Conservation (phyloP, 2,797 vertebrate genomes). For the Distichodus sexfasciatus region DNA sequence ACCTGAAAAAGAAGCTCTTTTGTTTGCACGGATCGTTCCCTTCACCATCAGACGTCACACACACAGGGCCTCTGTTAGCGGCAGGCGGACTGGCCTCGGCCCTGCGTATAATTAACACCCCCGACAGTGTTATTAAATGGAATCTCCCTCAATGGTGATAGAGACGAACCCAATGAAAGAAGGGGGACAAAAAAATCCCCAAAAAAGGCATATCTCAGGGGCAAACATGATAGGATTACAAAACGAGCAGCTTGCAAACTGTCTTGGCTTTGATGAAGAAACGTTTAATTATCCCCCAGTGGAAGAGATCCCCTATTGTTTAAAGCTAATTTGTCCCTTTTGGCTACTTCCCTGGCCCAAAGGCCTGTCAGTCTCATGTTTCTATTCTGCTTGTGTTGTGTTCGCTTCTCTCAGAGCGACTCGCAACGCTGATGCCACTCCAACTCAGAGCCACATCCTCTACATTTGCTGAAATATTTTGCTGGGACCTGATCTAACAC, state of each 20-base stretch:
- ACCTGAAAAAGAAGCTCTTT: constrained; percentile 27
- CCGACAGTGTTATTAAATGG: constrained; percentile 79
- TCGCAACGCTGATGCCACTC: constrained; percentile 7
- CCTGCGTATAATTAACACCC: constrained; percentile 81
- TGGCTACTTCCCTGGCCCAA: constrained; percentile 80
- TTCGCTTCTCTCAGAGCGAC: constrained; percentile 35
- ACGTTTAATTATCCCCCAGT: constrained; percentile 88
- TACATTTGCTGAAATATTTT: constrained; percentile 13
- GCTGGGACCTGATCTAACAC: too few species aligned
- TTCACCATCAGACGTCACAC: constrained; percentile 45
- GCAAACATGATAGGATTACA: constrained; percentile 89
- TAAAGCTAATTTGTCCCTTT: constrained; percentile 89
- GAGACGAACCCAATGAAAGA: constrained; percentile 62
- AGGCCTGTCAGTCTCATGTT: constrained; percentile 77
- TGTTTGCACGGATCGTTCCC: constrained; percentile 36
- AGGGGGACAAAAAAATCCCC: constrained; percentile 66
- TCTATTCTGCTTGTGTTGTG: constrained; percentile 65
- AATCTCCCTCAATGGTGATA: constrained; percentile 72
- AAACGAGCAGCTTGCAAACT: constrained; percentile 92
- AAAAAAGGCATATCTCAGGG: constrained; percentile 76
- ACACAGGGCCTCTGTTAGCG: constrained; percentile 50
- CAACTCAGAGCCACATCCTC: constrained; percentile 18
- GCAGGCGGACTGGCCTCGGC: constrained; percentile 54
- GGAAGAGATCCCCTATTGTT: constrained; percentile 87
- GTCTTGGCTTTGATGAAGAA: constrained; percentile 89